Evolutionary conservation across 1,140 invertebrate species (phyloP).

Genomic region (Telenomus remus): DNA sequence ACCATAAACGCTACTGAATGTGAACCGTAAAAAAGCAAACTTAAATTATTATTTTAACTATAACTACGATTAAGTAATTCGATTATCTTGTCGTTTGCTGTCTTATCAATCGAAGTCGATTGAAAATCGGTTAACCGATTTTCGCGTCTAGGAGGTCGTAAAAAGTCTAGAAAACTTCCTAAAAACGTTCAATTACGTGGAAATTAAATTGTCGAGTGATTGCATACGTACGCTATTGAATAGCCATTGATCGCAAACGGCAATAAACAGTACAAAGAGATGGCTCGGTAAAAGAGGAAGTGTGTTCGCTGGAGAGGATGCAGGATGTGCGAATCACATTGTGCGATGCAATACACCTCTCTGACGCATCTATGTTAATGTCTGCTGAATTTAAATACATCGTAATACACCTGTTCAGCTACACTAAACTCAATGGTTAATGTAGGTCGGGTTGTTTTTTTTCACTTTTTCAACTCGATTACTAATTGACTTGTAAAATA

Average conservation of each 20-base stretch:
- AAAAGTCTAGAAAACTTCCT: background rate
- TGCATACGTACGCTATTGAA: conserved; percentile 31
- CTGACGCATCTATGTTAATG: conserved; percentile 54
- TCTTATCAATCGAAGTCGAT: no score
- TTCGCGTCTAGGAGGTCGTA: background rate
- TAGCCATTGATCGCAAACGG: conserved; percentile 36
- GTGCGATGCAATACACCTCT: conserved; percentile 35
- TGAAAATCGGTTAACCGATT: no score
- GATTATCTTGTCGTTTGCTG: no score
- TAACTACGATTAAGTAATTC: no score
- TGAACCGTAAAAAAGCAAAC: no score
- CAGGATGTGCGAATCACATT: conserved; percentile 57
- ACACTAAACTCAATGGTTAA: conserved; percentile 22
- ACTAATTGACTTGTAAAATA: no score
- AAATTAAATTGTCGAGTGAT: conserved; percentile 34
- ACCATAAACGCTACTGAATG: no score
- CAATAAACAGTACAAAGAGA: conserved; percentile 50
- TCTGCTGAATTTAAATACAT: conserved; percentile 48
- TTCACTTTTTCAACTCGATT: conserved; percentile 34
- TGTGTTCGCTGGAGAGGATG: conserved; percentile 46
- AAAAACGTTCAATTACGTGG: conserved; percentile 19
- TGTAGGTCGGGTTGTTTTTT: conserved; percentile 39
- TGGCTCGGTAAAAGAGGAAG: conserved; percentile 52
- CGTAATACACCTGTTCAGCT: conserved; percentile 31
- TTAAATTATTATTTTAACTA: no score